Evolutionary conservation across 2,797 vertebrate species (phyloP).

Genomic region (Melanogrammus aeglefinus): DNA sequence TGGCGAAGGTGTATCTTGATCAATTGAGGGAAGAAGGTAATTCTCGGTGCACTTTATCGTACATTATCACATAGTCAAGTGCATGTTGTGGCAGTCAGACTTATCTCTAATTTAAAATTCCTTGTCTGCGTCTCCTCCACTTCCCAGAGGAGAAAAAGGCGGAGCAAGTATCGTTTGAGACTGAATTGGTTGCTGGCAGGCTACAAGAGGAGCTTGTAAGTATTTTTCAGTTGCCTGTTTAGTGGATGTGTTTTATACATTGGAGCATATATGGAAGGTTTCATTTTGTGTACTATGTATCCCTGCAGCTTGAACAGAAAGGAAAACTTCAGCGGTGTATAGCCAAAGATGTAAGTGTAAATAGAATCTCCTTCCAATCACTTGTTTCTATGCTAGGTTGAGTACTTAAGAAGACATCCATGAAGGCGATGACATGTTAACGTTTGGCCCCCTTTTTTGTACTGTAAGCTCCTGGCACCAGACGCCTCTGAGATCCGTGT

Average conservation of each 20-base stretch:
- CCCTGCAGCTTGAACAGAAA: constrained; percentile 85
- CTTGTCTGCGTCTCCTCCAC: not conserved
- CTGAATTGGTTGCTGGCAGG: constrained; percentile 81
- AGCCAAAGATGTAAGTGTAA: constrained; percentile 84
- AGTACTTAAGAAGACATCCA: not conserved
- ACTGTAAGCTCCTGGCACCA: constrained; percentile 79
- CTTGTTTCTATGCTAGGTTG: not conserved
- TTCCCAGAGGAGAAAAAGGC: constrained; percentile 84
- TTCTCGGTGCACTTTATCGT: not conserved
- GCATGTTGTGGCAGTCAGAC: not conserved
- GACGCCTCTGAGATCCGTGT: constrained; percentile 78
- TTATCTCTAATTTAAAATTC: not conserved
- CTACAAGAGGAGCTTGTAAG: constrained; percentile 93
- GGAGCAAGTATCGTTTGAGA: constrained; percentile 75
- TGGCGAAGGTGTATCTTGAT: constrained; percentile 86
- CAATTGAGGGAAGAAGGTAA: constrained; percentile 84
- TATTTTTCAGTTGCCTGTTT: not conserved
- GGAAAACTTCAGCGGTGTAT: constrained; percentile 87
- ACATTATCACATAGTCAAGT: not conserved
- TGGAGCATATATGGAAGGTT: not conserved
- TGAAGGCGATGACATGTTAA: not conserved
- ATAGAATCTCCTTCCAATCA: not conserved
- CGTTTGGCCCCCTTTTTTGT: not conserved
- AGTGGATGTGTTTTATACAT: not conserved
- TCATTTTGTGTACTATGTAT: not conserved